These are phyloP conservation scores for Bombycilla garrulus DNA, from an alignment of 2,113 vertebrate genomes.

Conservation along the genomic window DNA sequence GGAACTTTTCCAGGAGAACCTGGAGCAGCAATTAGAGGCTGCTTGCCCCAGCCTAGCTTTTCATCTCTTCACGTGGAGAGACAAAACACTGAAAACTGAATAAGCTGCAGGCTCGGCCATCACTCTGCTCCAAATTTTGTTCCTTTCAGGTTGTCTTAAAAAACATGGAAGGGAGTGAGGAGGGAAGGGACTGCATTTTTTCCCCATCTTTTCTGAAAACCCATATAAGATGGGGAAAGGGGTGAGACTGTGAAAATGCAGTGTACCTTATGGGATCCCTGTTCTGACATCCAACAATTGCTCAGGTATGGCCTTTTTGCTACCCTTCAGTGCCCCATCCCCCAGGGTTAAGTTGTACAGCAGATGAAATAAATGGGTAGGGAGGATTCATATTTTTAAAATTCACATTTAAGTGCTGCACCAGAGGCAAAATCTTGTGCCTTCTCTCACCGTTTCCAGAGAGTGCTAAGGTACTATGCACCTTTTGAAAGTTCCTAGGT, in stretches of 20 bases:
- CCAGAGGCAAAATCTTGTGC: not conserved
- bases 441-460: not conserved
- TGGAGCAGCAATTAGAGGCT: not conserved
- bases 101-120: not conserved
- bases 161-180: accelerated
- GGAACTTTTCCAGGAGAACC: not conserved
- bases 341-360: not conserved
- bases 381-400: not conserved
- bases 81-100: not conserved
- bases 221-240: not conserved
- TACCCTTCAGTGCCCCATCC: not conserved
- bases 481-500: not conserved
- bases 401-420: not conserved
- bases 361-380: not conserved
- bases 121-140: not conserved
- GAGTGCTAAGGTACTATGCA: not conserved
- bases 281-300: not conserved
- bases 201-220: not conserved
- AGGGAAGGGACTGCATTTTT: not conserved
- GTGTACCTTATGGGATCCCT: not conserved
- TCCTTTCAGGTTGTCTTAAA: not conserved
- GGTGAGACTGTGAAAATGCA: not conserved
- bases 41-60: not conserved
- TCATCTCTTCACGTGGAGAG: not conserved
- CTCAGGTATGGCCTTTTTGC: not conserved